phyloP scores from a whole-genome alignment of 1,140 invertebrate species.

The Onthophagus taurus region DNA sequence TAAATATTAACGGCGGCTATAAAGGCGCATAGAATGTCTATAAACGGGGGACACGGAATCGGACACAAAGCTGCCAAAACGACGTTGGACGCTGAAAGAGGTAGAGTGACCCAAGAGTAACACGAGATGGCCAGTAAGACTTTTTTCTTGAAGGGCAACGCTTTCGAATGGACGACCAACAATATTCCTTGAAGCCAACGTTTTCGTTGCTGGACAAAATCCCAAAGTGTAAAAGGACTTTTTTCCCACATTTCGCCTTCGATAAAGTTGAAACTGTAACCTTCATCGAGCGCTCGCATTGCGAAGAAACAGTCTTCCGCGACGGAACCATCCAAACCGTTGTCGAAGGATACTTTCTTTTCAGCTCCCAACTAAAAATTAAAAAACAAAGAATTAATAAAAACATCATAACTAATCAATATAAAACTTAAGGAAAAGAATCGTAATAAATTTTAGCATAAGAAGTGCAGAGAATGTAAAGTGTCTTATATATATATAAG shows the following conservation, averaged over 20 bases:
- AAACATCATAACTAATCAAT: too few relatives aligned
- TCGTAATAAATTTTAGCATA: too few relatives aligned
- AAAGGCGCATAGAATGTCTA: conserved; percentile 82
- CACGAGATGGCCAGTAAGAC: conserved; percentile 79
- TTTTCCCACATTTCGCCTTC: conserved; percentile 98
- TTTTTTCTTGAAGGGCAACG: conserved; percentile 75
- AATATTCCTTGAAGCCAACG: conserved; percentile 95
- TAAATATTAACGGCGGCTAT: conserved; percentile 88
- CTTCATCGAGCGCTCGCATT: conserved; percentile 80
- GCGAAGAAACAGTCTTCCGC: conserved; percentile 96
- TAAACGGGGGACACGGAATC: conserved; percentile 70
- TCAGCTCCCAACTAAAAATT: conserved; percentile 80
- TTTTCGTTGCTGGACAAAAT: conserved; percentile 92
- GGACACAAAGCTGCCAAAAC: conserved; percentile 75
- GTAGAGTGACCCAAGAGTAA: conserved; percentile 91
- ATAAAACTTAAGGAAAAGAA: too few relatives aligned
- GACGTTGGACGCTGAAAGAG: conserved; percentile 82
- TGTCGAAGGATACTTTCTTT: conserved; percentile 86
- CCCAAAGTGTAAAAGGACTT: conserved; percentile 88
- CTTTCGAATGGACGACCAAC: conserved; percentile 82
- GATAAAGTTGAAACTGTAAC: conserved; percentile 84
- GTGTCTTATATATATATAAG: background rate
- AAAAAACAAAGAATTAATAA: background rate
- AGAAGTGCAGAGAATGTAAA: too few relatives aligned
- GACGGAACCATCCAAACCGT: conserved; percentile 91